Conservation (phyloP, 2,888 invertebrate species). For the Drosophila neutralis region DNA sequence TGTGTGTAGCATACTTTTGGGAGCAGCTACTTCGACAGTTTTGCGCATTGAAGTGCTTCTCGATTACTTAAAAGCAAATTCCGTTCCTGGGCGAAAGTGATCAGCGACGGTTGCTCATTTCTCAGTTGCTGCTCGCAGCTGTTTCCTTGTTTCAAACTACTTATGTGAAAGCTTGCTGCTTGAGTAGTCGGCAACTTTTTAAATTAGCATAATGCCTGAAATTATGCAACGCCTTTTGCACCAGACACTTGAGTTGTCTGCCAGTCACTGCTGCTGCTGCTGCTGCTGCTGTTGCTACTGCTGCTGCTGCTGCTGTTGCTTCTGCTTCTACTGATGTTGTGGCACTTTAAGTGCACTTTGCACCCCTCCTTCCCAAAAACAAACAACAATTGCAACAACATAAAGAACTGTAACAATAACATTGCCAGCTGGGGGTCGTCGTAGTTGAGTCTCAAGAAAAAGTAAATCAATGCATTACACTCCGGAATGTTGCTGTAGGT, state of each 20-base stretch:
- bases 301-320: not conserved
- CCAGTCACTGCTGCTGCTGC: slow-evolving; percentile 23
- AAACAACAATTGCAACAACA: slow-evolving; percentile 52
- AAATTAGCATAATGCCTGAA: slow-evolving; percentile 79
- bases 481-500: slow-evolving; percentile 54
- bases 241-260: slow-evolving; percentile 42
- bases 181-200: slow-evolving; percentile 67
- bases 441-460: slow-evolving; percentile 13
- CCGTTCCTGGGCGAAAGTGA: slow-evolving; percentile 69
- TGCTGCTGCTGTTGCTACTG: not conserved
- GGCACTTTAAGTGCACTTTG: slow-evolving; percentile 72
- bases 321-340: slow-evolving; percentile 27
- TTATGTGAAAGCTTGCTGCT: slow-evolving; percentile 54
- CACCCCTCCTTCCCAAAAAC: slow-evolving; percentile 36
- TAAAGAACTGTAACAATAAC: slow-evolving; percentile 17
- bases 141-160: slow-evolving; percentile 60
- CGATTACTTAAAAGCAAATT: slow-evolving; percentile 82
- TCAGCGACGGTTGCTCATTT: slow-evolving; percentile 45
- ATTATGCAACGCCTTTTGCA: slow-evolving; percentile 72
- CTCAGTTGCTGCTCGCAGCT: slow-evolving; percentile 43
- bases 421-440: slow-evolving; percentile 11
- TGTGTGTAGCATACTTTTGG: slow-evolving; percentile 56
- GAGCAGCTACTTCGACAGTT: slow-evolving; percentile 56
- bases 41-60: slow-evolving; percentile 75
- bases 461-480: slow-evolving; percentile 74